Percentiles rank a stretch among this genome's conserved stretches.
phyloP scores from a whole-genome alignment of 2,797 vertebrate species.

The Chromobotia macracanthus region DNA sequence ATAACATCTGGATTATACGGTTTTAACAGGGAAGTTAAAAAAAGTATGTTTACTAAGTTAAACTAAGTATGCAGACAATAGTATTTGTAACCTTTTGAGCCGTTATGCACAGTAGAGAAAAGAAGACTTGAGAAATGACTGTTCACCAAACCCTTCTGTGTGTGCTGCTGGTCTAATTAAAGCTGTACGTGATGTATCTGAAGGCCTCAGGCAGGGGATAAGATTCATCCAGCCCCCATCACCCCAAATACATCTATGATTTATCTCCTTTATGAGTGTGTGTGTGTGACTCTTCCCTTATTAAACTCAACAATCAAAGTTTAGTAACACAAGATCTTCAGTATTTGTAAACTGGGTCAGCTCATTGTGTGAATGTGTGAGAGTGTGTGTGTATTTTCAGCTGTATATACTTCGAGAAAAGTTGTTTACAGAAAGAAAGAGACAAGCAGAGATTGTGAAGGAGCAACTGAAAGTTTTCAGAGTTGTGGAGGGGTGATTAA shows the following conservation, averaged over 20 bases:
- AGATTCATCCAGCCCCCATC: slow-evolving; percentile 15
- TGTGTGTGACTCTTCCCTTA: background rate
- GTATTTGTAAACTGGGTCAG: slow-evolving; percentile 2
- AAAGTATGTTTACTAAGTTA: too few relatives aligned
- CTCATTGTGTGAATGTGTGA: background rate
- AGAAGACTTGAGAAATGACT: background rate
- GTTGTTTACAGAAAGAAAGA: background rate
- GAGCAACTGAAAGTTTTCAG: background rate
- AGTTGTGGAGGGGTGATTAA: background rate
- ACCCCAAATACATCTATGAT: slow-evolving; percentile 11
- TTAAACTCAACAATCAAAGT: background rate
- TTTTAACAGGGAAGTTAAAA: too few relatives aligned
- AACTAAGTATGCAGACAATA: background rate
- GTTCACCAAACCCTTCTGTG: background rate
- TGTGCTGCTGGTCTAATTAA: slow-evolving; percentile 30
- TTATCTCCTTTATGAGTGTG: slow-evolving; percentile 18
- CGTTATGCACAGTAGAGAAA: background rate
- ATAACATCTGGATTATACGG: too few relatives aligned
- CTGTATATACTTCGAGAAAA: too few relatives aligned
- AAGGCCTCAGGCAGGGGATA: slow-evolving; percentile 10
- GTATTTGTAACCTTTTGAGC: background rate
- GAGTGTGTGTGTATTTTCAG: background rate
- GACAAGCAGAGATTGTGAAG: background rate
- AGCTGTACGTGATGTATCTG: background rate
- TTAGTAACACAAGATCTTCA: slow-evolving; percentile 8